Base-by-base conservation (phyloP, 2,113 vertebrate genomes). In the Ranitomeya variabilis region DNA sequence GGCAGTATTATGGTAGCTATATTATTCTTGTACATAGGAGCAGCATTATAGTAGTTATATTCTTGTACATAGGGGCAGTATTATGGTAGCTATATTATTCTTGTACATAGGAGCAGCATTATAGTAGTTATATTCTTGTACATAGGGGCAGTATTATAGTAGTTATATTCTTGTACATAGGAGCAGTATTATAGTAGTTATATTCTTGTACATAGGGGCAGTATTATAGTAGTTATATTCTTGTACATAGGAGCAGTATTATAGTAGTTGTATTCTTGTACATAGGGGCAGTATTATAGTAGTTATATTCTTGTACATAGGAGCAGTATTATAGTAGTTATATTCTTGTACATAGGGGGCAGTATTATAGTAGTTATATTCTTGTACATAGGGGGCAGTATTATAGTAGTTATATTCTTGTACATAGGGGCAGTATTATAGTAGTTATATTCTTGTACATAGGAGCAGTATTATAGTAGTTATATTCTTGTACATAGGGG, bases 241-340 rank as follows among this genome's bases (percentile, higher is more conserved):
- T n/a, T 66, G 64, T 66, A 66, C 10, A 66, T 66, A 66, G 64
- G 21, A n/a, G 21, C 18, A 66, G 64, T 66, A 66, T 23, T 66
- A 66, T n/a, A 66, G 21, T 66, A 66, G 64, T 66, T 66, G n/a
- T 66, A 66, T 66, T 66, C 21, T 66, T 66, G 64, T 66, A 66
- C 10, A 66, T 66, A 66, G n/a, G 7, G 9, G 21, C 66, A 69
- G 10, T 66, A 66, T 69, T 69, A 69, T 26, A 66, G n/a, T 26
- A 69, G n/a, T 26, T 69, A 69, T 69, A 66, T 69, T 69, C n/a
- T 69, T 69, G 66, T n/a, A n/a, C n/a, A n/a, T n/a, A n/a, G n/a
- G n/a, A n/a, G n/a, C n/a, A 64, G 60, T 64, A 64, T 64, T 64
- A 62, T 62, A 62, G 15, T 62, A 62, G 60, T 62, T 62, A 62